Evolutionary conservation across 2,797 vertebrate genomes (phyloP).

Genomic region (Coracias cyanogaster): DNA sequence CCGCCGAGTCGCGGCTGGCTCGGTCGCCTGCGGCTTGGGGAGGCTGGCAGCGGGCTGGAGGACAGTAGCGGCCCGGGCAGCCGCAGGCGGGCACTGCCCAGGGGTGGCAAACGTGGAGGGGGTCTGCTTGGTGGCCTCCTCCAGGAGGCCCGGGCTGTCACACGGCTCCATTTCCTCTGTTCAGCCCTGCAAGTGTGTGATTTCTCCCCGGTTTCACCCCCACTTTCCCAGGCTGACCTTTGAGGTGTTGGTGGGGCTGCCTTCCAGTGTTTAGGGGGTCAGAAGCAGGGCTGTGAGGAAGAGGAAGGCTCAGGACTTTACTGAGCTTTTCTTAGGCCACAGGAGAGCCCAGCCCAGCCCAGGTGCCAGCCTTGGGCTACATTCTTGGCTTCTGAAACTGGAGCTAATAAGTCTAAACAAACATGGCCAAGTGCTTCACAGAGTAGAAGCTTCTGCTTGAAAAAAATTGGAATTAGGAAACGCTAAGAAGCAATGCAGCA

Average conservation of each 20-base stretch:
- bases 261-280: not conserved
- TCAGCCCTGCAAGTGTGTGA: fast-evolving
- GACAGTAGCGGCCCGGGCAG: not conserved
- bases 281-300: not conserved
- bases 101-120: too few relatives aligned
- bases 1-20: not conserved
- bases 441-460: not conserved
- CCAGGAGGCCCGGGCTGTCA: too few relatives aligned
- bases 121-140: too few relatives aligned
- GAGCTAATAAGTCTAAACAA: not conserved
- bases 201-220: not conserved
- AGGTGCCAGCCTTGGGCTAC: fast-evolving
- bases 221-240: not conserved
- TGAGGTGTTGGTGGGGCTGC: too few relatives aligned
- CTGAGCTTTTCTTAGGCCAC: not conserved
- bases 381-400: not conserved
- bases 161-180: fast-evolving
- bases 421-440: not conserved
- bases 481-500: not conserved
- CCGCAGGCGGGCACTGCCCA: too few relatives aligned
- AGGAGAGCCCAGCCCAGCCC: too few relatives aligned
- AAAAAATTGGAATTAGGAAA: not conserved
- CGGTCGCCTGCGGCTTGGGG: fast-evolving
- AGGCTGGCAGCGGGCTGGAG: not conserved
- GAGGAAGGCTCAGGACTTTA: not conserved